phyloP scores from a whole-genome alignment of 2,797 vertebrate genomes.

The Argyrosomus regius region DNA sequence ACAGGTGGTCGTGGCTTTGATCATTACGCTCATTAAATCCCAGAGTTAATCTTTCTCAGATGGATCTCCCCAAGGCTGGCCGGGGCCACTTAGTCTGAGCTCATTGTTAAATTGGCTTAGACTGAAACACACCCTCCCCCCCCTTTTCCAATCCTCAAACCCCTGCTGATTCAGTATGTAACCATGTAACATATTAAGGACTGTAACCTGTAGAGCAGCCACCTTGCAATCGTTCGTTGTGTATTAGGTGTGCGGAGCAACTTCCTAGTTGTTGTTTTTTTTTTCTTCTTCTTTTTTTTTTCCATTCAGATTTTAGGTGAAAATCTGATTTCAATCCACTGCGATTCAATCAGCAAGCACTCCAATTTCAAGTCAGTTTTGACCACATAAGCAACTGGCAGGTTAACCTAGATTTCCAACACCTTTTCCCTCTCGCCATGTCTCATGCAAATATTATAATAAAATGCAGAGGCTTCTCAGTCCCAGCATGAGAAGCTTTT shows the following conservation, averaged over 20 bases:
- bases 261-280: conserved; percentile 18
- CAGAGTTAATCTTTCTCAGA: conserved; percentile 86
- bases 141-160: conserved; percentile 56
- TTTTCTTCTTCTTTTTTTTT: neutral
- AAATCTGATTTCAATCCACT: conserved; percentile 55
- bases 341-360: conserved; percentile 64
- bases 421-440: conserved; percentile 75
- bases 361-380: conserved; percentile 50
- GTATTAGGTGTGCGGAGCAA: conserved; percentile 57
- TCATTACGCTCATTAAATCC: conserved; percentile 85
- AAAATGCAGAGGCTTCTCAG: conserved; percentile 71
- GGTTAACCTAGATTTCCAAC: conserved; percentile 69
- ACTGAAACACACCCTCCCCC: conserved; percentile 78
- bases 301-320: conserved; percentile 25
- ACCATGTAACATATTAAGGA: conserved; percentile 70
- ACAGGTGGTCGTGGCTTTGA: conserved; percentile 87
- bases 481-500: conserved; percentile 78
- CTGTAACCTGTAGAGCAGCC: conserved; percentile 66
- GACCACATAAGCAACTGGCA: conserved; percentile 60
- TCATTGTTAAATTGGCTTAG: conserved; percentile 83
- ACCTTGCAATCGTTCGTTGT: conserved; percentile 53
- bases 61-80: conserved; percentile 83
- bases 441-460: conserved; percentile 82
- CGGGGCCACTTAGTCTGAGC: conserved; percentile 82
- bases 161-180: conserved; percentile 70